Evolutionary conservation across 2,888 invertebrate genomes (phyloP), one percentile per base, ranked within the genome.

Genomic region (Epinotia brunnichana): DNA sequence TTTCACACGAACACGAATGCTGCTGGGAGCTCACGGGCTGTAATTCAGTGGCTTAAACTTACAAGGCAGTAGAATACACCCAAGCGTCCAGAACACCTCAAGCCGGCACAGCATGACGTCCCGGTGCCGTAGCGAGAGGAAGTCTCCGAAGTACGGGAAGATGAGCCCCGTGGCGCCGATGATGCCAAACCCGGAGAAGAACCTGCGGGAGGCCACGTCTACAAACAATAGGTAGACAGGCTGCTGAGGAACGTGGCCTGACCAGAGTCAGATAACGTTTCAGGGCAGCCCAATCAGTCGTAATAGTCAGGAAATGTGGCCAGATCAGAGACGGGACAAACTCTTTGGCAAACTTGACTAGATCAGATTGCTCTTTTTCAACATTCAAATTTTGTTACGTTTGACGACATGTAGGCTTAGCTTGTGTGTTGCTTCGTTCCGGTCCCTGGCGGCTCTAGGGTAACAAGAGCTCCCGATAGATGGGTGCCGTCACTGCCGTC

Each of bases 101-200:
- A 95, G 89, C 76, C 94, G 85, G 83, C 94, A 94, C 79, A 95
- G 85, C 91, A 94, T 93, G 59, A 91, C 91, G 78, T 95, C 94
- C 7, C 94, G 85, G 76, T 94, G 92, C 75, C 94, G 84, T 15
- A 92, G 80, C 0, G 94, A 94, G 72, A 94, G 87, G 81, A 94
- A 95, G 81, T 95, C 94, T 13, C 94, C 94, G 63, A 95, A 90
- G 83, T 94, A 95, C 0, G 95, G 94, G 80, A 95, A 94, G 73
- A 94, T 84, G 39, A 94, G 91, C 56, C 94, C 95, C 7, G 94
- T 94, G 63, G 95, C 94, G 0, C 95, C 95, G 77, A 95, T 95
- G 80, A 95, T 94, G 59, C 95, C 95, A 77, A 95, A 95, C 2
- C 95, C 95, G 74, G 94, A 95, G 84, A 95, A 94, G 81, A 95